Percentiles rank a stretch among this genome's conserved stretches.
Evolutionary conservation across 1,140 invertebrate species (phyloP).

Genomic region (Orchestia grillus): DNA sequence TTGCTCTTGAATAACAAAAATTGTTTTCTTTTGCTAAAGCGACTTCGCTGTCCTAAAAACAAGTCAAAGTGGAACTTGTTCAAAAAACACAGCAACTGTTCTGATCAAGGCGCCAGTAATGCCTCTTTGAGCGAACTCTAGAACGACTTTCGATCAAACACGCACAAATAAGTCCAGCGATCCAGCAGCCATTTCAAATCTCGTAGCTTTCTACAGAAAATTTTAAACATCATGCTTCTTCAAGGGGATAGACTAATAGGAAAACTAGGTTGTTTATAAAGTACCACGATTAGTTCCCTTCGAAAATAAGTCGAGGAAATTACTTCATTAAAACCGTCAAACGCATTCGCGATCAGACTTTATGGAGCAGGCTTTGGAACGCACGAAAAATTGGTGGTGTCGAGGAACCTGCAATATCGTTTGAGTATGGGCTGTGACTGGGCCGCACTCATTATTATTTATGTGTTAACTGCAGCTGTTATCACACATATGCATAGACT

Average conservation of each 20-base stretch:
- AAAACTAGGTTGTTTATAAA: not conserved
- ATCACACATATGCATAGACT: not conserved
- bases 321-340: not conserved
- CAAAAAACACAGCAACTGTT: not conserved
- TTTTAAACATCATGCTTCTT: not conserved
- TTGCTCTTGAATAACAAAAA: too few species aligned
- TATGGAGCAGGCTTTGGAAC: not conserved
- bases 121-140: not conserved
- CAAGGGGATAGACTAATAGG: not conserved
- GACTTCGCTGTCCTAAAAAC: not conserved
- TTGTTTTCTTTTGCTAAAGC: not conserved
- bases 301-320: not conserved
- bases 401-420: not conserved
- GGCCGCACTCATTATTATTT: not conserved
- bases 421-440: not conserved
- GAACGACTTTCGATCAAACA: not conserved
- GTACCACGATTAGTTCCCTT: not conserved
- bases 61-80: not conserved
- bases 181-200: not conserved
- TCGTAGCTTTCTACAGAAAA: not conserved
- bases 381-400: too few species aligned
- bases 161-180: not conserved
- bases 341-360: not conserved
- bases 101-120: not conserved
- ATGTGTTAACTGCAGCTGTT: not conserved